phyloP scores from a whole-genome alignment of 1,140 invertebrate genomes.

The Drosophila hydei region DNA sequence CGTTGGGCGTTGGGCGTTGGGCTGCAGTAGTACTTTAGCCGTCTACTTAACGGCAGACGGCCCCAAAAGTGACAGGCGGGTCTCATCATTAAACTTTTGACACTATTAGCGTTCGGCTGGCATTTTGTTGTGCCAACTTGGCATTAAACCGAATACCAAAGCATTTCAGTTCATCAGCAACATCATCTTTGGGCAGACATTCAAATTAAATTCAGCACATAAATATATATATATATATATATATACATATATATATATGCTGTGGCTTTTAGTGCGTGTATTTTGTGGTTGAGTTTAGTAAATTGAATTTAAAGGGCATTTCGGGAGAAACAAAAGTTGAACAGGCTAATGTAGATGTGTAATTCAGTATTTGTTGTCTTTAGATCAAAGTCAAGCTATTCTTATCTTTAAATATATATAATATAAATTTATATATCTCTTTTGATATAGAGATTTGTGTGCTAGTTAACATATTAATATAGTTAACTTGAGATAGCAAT shows the following conservation, averaged over 20 bases:
- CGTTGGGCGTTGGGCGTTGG: not conserved
- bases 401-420: too few relatives aligned
- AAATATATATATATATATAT: constrained; percentile 2
- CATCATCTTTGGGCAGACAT: constrained; percentile 19
- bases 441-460: too few relatives aligned
- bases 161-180: constrained; percentile 33
- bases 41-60: constrained; percentile 67
- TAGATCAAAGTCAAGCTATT: too few relatives aligned
- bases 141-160: constrained; percentile 27
- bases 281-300: constrained; percentile 34
- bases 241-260: constrained; percentile 36
- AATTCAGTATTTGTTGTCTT: too few relatives aligned
- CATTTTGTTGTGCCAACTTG: constrained; percentile 44
- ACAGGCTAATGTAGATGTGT: not conserved
- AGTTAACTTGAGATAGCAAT: too few relatives aligned
- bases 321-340: not conserved
- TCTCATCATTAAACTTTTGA: constrained; percentile 80
- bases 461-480: too few relatives aligned
- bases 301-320: constrained; percentile 9
- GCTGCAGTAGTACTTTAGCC: constrained; percentile 23
- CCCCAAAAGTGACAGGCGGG: constrained; percentile 70
- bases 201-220: constrained; percentile 68
- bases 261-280: constrained; percentile 4
- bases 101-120: constrained; percentile 65
- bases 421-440: too few relatives aligned